Conservation (phyloP, 2,888 invertebrate species). For the Agonopterix arenella region DNA sequence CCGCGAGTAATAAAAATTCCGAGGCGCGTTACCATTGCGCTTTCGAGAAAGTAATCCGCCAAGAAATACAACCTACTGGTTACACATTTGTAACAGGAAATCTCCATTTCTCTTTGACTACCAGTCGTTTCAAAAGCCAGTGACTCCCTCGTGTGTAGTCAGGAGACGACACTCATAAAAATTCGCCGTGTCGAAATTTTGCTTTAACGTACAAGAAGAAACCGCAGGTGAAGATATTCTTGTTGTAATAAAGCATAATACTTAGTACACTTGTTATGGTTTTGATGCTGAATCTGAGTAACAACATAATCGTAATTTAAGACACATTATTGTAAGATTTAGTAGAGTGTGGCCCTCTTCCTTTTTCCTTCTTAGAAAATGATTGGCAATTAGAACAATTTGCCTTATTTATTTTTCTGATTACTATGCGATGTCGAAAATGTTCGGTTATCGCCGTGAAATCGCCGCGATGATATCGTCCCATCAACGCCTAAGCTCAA, state of each 20-base stretch:
- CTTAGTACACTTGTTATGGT: too few species aligned
- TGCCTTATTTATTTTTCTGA: too few species aligned
- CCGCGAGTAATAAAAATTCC: slow-evolving; percentile 65
- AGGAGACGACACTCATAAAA: slow-evolving; percentile 67
- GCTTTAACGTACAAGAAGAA: slow-evolving; percentile 39
- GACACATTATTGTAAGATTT: too few species aligned
- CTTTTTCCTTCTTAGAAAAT: too few species aligned
- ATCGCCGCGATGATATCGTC: too few species aligned
- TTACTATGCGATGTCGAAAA: too few species aligned
- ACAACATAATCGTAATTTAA: too few species aligned
- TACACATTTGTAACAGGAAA: slow-evolving; percentile 72
- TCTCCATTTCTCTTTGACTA: slow-evolving; percentile 74
- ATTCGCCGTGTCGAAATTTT: slow-evolving; percentile 61
- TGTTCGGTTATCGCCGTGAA: too few species aligned
- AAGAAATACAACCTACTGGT: slow-evolving; percentile 69
- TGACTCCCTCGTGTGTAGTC: slow-evolving; percentile 64
- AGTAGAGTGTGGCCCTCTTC: too few species aligned
- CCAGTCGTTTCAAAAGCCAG: slow-evolving; percentile 67
- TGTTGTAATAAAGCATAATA: slow-evolving; percentile 29
- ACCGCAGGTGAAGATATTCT: slow-evolving; percentile 28
- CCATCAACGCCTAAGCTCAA: too few species aligned
- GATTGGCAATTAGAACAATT: too few species aligned
- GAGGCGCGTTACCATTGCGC: slow-evolving; percentile 57
- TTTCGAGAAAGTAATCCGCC: slow-evolving; percentile 67
- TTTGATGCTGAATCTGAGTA: too few species aligned